These are phyloP conservation scores for Chrysomela aeneicollis DNA, from an alignment of 2,888 invertebrate genomes.

Conservation along the genomic window DNA sequence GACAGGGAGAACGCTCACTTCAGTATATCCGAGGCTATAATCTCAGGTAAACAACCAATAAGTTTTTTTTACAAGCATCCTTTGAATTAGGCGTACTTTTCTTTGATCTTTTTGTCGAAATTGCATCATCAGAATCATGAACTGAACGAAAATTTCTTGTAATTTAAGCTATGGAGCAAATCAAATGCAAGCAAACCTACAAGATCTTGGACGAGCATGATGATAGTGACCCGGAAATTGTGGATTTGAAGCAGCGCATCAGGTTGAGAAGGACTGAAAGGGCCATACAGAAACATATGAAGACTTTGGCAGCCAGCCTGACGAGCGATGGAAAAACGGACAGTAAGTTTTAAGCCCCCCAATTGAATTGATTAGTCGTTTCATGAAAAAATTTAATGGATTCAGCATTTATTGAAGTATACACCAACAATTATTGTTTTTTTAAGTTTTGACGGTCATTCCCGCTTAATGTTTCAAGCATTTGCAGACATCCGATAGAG, in stretches of 20 bases:
- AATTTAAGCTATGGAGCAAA: conserved; percentile 72
- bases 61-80: too few species aligned
- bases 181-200: conserved; percentile 68
- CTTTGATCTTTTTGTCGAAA: too few species aligned
- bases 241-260: conserved; percentile 70
- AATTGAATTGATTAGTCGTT: too few species aligned
- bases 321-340: conserved; percentile 64
- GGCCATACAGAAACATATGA: conserved; percentile 60
- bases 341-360: conserved; percentile 55
- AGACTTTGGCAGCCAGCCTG: conserved; percentile 52
- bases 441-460: too few species aligned
- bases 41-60: conserved; percentile 60
- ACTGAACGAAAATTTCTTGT: background rate
- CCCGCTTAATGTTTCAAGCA: too few species aligned
- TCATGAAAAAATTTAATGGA: too few species aligned
- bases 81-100: too few species aligned
- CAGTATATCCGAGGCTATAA: conserved; percentile 83
- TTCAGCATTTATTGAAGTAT: too few species aligned
- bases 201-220: conserved; percentile 64
- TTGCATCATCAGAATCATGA: too few species aligned
- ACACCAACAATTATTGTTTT: too few species aligned
- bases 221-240: conserved; percentile 73
- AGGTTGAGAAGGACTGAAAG: conserved; percentile 66
- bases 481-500: too few species aligned
- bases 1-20: conserved; percentile 89